A percentile compares a stretch with the other conserved stretches of the same genome.
Evolutionary conservation across 2,113 vertebrate species (phyloP).

Genomic region (Ophiodon elongatus): DNA sequence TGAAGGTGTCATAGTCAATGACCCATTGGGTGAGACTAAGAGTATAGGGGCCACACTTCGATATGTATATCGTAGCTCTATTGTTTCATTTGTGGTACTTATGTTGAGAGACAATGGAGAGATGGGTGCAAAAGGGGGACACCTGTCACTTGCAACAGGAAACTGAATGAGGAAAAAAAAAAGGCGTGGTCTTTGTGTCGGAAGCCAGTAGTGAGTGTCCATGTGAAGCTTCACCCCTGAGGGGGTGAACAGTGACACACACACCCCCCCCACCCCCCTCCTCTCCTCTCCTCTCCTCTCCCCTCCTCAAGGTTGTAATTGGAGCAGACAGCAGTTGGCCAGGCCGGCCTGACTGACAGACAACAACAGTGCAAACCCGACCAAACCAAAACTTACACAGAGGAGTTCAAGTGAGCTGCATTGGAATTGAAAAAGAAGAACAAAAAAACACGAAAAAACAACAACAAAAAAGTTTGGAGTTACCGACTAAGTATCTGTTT

Average conservation of each 20-base stretch:
- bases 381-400: slow-evolving; percentile 26
- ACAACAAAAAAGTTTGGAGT: neutral
- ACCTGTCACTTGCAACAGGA: neutral
- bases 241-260: neutral
- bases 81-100: neutral
- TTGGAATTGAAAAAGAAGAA: neutral
- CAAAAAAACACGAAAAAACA: neutral
- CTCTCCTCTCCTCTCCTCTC: neutral
- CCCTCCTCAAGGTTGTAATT: slow-evolving; percentile 64
- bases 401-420: neutral
- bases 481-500: neutral
- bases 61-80: too few species aligned
- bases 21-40: neutral
- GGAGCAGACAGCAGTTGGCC: slow-evolving; percentile 75
- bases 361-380: slow-evolving; percentile 75
- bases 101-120: too few species aligned
- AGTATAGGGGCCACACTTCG: too few species aligned
- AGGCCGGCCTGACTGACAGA: slow-evolving; percentile 75
- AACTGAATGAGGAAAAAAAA: neutral
- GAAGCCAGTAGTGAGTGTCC: neutral
- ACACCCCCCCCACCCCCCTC: neutral
- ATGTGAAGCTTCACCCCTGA: neutral
- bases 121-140: neutral
- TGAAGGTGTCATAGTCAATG: neutral
- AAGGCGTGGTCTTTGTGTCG: neutral